Conservation (phyloP, 2,797 vertebrate species). For the Phalanger gymnotis region DNA sequence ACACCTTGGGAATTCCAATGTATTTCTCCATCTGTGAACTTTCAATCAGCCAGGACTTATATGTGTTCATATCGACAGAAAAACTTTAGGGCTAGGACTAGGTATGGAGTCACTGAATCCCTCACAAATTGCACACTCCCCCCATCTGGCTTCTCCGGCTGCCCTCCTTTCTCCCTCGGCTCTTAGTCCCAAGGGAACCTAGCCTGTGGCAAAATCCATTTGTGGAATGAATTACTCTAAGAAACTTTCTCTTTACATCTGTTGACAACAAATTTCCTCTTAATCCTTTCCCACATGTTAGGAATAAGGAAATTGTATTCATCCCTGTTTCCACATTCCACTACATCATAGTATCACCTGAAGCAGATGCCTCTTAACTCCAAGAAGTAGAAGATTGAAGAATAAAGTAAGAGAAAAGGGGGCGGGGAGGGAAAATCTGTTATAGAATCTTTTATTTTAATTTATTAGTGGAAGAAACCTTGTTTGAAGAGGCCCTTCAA, state of each 20-base stretch:
- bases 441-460: neutral
- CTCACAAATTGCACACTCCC: neutral
- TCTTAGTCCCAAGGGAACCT: neutral
- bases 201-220: neutral
- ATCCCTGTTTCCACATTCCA: neutral
- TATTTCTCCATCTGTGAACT: neutral
- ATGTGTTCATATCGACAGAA: neutral
- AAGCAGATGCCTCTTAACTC: neutral
- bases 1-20: neutral
- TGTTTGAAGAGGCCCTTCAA: neutral
- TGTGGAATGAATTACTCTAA: neutral
- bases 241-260: slow-evolving; percentile 8
- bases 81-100: neutral
- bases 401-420: neutral
- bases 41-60: neutral
- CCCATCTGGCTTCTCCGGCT: neutral
- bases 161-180: neutral
- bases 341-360: neutral
- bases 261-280: neutral
- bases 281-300: slow-evolving; percentile 25
- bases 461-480: neutral
- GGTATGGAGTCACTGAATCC: neutral
- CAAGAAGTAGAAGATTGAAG: neutral
- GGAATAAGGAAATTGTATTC: neutral
- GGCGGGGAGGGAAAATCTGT: neutral